Evolutionary conservation across 2,888 invertebrate species (phyloP).

Genomic region (Muschampia plurimacula): DNA sequence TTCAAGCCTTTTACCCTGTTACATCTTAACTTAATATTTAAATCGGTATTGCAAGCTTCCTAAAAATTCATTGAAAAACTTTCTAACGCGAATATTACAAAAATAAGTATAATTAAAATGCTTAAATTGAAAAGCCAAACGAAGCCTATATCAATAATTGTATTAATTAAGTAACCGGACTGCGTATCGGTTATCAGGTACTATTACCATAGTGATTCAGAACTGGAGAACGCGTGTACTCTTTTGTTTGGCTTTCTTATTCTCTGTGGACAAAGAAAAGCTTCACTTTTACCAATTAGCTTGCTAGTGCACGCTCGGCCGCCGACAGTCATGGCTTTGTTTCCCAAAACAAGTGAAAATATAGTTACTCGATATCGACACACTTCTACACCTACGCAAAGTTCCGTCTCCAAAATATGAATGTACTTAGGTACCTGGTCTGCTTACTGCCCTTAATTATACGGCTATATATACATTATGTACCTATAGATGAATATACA

Average conservation of each 20-base stretch:
- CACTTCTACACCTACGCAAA: slow-evolving; percentile 53
- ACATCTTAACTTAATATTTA: slow-evolving; percentile 8
- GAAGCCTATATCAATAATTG: slow-evolving; percentile 40
- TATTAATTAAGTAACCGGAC: slow-evolving; percentile 56
- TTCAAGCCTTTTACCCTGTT: slow-evolving; percentile 11
- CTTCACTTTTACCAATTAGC: slow-evolving; percentile 83
- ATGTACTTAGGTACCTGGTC: neutral
- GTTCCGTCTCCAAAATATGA: neutral
- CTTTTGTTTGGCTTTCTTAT: slow-evolving; percentile 73
- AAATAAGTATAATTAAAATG: slow-evolving; percentile 45
- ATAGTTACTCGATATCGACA: slow-evolving; percentile 63
- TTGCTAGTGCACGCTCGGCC: slow-evolving; percentile 61
- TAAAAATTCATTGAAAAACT: slow-evolving; percentile 44
- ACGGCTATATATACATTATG: neutral
- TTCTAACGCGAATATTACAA: slow-evolving; percentile 51
- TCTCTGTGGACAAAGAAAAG: slow-evolving; percentile 66
- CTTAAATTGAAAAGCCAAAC: slow-evolving; percentile 50
- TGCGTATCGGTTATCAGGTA: slow-evolving; percentile 41
- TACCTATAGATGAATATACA: too few relatives aligned
- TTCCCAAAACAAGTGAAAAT: slow-evolving; percentile 78
- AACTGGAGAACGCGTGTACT: slow-evolving; percentile 58
- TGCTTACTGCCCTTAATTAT: neutral
- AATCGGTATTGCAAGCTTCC: slow-evolving; percentile 11
- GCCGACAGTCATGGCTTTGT: slow-evolving; percentile 70
- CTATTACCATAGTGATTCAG: slow-evolving; percentile 59